These are phyloP conservation scores for Sardina pilchardus DNA, from an alignment of 2,113 vertebrate genomes.

Conservation along the genomic window DNA sequence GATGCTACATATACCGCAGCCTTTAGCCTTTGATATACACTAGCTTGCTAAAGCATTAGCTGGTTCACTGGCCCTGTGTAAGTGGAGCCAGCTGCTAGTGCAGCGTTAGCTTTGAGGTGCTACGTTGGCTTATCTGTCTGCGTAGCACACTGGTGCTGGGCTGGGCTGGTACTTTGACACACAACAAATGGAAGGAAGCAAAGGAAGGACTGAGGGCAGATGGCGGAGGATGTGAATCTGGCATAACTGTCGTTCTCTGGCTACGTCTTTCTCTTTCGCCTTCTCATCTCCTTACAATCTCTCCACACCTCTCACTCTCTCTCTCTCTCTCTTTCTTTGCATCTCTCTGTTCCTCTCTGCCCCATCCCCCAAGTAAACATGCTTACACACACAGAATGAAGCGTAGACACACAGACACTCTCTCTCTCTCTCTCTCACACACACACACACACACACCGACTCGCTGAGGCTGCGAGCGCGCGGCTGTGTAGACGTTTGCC, in stretches of 20 bases:
- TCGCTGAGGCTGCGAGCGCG: not conserved
- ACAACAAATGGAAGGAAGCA: conserved; percentile 20
- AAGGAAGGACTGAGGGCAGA: not conserved
- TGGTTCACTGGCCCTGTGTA: conserved; percentile 11
- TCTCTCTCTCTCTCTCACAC: conserved; percentile 22
- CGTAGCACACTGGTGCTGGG: conserved; percentile 9
- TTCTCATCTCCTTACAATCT: not conserved
- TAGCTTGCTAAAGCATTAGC: not conserved
- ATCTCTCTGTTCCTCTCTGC: not conserved
- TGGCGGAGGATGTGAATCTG: not conserved
- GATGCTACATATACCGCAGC: not conserved
- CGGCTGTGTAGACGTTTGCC: conserved; percentile 47
- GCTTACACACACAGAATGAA: conserved; percentile 11
- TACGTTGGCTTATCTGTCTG: not conserved
- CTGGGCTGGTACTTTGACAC: conserved; percentile 9
- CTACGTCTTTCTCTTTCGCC: not conserved
- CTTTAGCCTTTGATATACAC: conserved; percentile 25
- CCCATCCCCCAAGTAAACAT: not conserved
- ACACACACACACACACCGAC: conserved; percentile 24
- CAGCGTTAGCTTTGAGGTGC: conserved; percentile 17
- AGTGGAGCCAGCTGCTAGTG: conserved; percentile 21
- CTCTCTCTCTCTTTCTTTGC: not conserved
- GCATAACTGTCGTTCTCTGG: not conserved
- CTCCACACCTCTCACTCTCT: not conserved
- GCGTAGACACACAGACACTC: conserved; percentile 20